phyloP scores from a whole-genome alignment of 2,888 invertebrate genomes.

The Merodon equestris region DNA sequence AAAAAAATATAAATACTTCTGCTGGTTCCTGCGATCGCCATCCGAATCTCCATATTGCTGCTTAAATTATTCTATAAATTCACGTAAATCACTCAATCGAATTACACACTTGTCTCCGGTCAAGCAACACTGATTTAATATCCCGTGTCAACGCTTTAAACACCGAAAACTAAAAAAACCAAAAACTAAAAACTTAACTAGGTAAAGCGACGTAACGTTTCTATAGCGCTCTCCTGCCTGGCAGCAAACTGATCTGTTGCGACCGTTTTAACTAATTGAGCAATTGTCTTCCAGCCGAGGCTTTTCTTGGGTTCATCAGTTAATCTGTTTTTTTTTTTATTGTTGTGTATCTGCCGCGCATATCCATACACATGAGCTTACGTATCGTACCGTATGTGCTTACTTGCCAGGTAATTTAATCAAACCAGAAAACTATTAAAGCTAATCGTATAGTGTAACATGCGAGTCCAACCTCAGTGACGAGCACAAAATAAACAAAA shows the following conservation, averaged over 20 bases:
- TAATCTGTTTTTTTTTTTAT: constrained; percentile 11
- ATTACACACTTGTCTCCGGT: background rate
- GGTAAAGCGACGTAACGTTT: background rate
- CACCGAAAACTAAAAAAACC: background rate
- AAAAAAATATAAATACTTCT: constrained; percentile 33
- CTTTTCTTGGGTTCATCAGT: background rate
- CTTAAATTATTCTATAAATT: background rate
- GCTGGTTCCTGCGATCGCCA: constrained; percentile 15
- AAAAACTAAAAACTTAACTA: too few relatives aligned
- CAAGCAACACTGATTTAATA: background rate
- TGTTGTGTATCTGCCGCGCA: background rate
- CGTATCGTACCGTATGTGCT: too few relatives aligned
- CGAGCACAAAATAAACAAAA: constrained; percentile 7
- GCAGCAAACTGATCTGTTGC: constrained; percentile 44
- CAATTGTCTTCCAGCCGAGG: constrained; percentile 19
- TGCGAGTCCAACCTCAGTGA: background rate
- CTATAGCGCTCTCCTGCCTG: background rate
- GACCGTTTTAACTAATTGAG: constrained; percentile 46
- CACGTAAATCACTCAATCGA: background rate
- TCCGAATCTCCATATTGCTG: constrained; percentile 27
- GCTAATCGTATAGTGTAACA: constrained; percentile 29
- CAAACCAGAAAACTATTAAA: constrained; percentile 54
- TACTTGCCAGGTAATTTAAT: constrained; percentile 39
- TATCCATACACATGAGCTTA: too few relatives aligned
- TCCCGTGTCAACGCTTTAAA: background rate